phyloP scores from a whole-genome alignment of 37 sponge, comb jelly and placozoan species.

The Ephydatia muelleri region DNA sequence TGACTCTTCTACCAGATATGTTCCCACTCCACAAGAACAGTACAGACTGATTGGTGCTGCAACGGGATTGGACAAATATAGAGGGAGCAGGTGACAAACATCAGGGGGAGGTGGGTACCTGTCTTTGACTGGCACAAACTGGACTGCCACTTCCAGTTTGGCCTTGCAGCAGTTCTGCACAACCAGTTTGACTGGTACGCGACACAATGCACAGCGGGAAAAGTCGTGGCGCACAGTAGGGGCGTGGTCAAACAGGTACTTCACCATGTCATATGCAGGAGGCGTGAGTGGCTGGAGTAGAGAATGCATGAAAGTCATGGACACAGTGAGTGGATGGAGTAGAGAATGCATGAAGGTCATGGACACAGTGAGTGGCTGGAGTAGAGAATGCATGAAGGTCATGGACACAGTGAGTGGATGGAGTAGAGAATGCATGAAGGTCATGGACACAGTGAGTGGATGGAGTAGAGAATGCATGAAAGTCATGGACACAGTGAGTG shows the following conservation, averaged over 20 bases:
- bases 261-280: slow-evolving; percentile 53
- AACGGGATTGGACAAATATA: no score
- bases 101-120: not conserved
- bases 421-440: no score
- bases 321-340: no score
- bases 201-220: slow-evolving; percentile 9
- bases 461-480: no score
- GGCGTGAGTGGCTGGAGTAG: not conserved
- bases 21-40: slow-evolving; percentile 50
- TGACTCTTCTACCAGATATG: not conserved
- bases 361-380: no score
- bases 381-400: no score
- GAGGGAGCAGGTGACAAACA: no score
- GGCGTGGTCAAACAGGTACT: slow-evolving; percentile 52
- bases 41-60: slow-evolving; percentile 1
- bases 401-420: no score
- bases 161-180: slow-evolving; percentile 54
- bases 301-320: not conserved
- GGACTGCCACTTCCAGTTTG: slow-evolving; percentile 22
- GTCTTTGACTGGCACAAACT: not conserved
- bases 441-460: no score
- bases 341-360: no score
- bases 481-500: no score
- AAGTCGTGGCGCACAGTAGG: slow-evolving; percentile 18
- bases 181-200: slow-evolving; percentile 26